phyloP scores from a whole-genome alignment of 2,888 invertebrate species.

The Drosophila formosana region DNA sequence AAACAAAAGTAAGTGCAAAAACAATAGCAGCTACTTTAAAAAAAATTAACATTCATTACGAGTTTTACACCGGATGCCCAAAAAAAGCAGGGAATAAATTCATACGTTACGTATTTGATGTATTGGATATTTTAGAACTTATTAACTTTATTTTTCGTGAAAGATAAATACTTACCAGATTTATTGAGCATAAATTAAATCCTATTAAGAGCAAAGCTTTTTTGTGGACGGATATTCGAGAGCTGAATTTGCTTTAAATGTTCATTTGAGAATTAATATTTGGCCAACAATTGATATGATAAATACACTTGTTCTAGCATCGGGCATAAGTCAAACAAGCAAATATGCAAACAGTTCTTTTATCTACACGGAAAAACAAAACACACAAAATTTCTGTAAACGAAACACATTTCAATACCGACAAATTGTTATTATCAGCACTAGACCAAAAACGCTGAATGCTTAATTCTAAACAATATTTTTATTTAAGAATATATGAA shows the following conservation, averaged over 20 bases:
- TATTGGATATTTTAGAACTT: not conserved
- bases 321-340: constrained; percentile 30
- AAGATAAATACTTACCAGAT: constrained; percentile 35
- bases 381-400: constrained; percentile 31
- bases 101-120: no score
- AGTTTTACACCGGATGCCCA: constrained; percentile 6
- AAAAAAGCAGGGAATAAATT: constrained; percentile 2
- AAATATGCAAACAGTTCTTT: constrained; percentile 41
- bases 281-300: constrained; percentile 24
- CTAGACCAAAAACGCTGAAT: not conserved
- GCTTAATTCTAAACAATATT: not conserved
- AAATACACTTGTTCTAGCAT: constrained; percentile 24
- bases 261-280: constrained; percentile 17
- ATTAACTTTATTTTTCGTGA: not conserved
- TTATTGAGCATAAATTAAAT: constrained; percentile 20
- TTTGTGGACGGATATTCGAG: constrained; percentile 32
- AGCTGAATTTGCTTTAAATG: not conserved
- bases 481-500: not conserved
- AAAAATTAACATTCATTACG: constrained; percentile 12
- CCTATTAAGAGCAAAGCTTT: constrained; percentile 21
- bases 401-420: constrained; percentile 39
- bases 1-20: constrained; percentile 8
- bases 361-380: constrained; percentile 32
- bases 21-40: not conserved
- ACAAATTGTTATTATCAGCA: constrained; percentile 39